Conservation (phyloP, 2,797 vertebrate species). For the Molossus molossus region DNA sequence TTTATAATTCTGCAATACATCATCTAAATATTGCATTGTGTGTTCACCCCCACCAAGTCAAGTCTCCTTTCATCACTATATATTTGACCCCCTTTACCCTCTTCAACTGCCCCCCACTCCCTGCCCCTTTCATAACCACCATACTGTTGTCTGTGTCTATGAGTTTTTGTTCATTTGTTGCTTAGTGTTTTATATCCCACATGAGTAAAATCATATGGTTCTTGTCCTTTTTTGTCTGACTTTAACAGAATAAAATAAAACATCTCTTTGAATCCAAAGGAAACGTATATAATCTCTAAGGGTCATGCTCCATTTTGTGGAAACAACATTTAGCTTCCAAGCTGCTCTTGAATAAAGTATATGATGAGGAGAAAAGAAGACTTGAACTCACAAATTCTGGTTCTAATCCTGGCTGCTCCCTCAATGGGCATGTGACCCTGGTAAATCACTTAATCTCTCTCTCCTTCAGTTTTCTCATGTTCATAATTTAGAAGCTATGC, state of each 20-base stretch:
- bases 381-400: not conserved
- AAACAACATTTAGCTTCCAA: not conserved
- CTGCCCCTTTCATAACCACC: too few species aligned
- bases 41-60: not conserved
- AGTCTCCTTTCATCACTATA: not conserved
- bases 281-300: conserved; percentile 18
- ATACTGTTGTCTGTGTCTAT: not conserved
- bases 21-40: too few species aligned
- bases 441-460: not conserved
- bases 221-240: not conserved
- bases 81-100: not conserved
- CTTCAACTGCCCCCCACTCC: not conserved
- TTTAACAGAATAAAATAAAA: not conserved
- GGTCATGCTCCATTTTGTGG: not conserved
- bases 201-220: not conserved
- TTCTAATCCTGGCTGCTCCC: not conserved
- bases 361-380: not conserved
- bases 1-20: not conserved
- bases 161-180: not conserved
- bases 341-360: not conserved
- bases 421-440: not conserved
- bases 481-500: not conserved
- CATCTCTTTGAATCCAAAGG: conserved; percentile 30
- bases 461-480: not conserved
- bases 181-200: not conserved